Conservation (phyloP, 2,113 vertebrate genomes). For the Microcebus murinus region DNA sequence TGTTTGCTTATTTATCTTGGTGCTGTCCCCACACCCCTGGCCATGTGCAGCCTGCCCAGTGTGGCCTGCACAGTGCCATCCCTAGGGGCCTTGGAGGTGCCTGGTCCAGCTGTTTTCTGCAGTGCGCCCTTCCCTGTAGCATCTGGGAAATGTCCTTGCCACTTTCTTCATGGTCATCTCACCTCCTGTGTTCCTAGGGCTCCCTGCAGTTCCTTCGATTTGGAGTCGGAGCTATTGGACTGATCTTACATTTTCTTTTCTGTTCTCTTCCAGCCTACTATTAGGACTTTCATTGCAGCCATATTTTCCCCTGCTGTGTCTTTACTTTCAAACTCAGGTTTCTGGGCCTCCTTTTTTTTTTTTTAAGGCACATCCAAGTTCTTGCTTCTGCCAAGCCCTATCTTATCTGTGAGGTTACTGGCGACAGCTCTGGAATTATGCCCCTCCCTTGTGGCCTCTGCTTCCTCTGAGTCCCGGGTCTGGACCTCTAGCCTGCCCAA, state of each 20-base stretch:
- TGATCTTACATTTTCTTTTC: background rate
- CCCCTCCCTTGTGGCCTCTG: background rate
- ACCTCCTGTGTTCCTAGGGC: background rate
- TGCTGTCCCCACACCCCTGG: background rate
- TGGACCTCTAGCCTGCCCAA: accelerated
- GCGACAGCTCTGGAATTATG: background rate
- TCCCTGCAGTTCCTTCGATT: background rate
- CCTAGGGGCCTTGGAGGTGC: background rate
- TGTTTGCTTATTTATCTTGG: background rate
- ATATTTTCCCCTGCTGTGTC: background rate
- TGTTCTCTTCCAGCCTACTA: background rate
- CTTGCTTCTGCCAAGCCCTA: accelerated
- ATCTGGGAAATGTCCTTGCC: background rate
- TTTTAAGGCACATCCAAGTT: background rate
- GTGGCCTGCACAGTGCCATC: background rate
- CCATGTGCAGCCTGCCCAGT: background rate
- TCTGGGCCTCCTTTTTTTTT: background rate
- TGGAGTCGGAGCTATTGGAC: too few species aligned
- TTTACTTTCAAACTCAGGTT: background rate
- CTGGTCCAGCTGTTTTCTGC: background rate
- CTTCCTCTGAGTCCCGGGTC: background rate
- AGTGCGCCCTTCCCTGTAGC: accelerated
- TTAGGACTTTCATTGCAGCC: background rate
- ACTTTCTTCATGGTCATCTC: background rate
- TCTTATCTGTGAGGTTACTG: background rate